Percentiles rank a stretch among this genome's conserved stretches.
Evolutionary conservation across 2,797 vertebrate species (phyloP).

Genomic region (Ctenosaura bakeri): DNA sequence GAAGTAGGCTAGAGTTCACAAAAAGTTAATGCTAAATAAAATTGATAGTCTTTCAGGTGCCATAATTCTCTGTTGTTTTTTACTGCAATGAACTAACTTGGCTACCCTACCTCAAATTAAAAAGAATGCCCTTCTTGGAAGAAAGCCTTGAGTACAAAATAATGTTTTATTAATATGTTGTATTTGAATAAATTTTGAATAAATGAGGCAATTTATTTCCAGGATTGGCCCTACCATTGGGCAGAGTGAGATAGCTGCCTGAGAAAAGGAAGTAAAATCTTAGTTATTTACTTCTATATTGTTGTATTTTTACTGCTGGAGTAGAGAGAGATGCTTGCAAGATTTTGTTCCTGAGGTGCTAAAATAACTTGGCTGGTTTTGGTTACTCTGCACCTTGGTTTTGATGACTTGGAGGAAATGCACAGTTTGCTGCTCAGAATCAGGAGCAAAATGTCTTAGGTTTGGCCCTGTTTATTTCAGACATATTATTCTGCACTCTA

Average conservation of each 20-base stretch:
- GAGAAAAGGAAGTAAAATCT: neutral
- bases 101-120: neutral
- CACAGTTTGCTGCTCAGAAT: neutral
- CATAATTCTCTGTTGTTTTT: too few relatives aligned
- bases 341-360: neutral
- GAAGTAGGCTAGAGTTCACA: too few relatives aligned
- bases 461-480: neutral
- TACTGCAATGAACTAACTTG: too few relatives aligned
- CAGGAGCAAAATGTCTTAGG: neutral
- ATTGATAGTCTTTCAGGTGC: too few relatives aligned
- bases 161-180: neutral
- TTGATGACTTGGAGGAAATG: neutral
- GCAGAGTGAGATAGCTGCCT: neutral
- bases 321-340: neutral
- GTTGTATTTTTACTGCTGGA: neutral
- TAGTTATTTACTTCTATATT: neutral
- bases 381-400: neutral
- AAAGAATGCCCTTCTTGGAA: neutral
- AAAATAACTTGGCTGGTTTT: neutral
- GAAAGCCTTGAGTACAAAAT: neutral
- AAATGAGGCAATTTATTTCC: neutral
- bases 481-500: neutral
- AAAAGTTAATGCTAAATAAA: too few relatives aligned
- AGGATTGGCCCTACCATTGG: neutral
- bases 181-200: slow-evolving; percentile 2